These are phyloP conservation scores for Nannospalax galili DNA, from an alignment of 2,113 vertebrate species.

Conservation along the genomic window DNA sequence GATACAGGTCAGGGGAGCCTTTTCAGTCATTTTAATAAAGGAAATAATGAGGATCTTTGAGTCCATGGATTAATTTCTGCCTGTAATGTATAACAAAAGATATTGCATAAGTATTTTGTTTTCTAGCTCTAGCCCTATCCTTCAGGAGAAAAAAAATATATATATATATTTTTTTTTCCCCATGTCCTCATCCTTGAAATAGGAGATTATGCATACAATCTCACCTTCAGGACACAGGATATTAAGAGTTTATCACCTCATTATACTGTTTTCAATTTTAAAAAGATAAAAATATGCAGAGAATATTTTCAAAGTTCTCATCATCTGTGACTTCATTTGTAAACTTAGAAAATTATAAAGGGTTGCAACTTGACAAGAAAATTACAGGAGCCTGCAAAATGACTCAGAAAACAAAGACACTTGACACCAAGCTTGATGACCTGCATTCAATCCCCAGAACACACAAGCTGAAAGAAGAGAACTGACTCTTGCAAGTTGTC, in stretches of 20 bases:
- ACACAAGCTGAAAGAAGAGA: background rate
- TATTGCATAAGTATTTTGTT: background rate
- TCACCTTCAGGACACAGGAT: background rate
- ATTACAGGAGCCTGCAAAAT: background rate
- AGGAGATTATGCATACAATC: background rate
- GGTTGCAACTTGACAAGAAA: background rate
- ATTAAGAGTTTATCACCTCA: background rate
- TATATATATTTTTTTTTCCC: too few species aligned
- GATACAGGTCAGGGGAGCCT: background rate
- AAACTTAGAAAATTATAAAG: background rate
- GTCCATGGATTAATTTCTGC: background rate
- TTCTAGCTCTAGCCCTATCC: background rate
- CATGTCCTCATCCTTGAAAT: background rate
- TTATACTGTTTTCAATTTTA: background rate
- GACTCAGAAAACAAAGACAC: background rate
- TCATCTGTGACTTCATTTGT: background rate
- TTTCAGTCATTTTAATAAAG: background rate
- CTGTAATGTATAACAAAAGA: background rate
- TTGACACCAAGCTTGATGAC: background rate
- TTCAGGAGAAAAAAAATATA: background rate
- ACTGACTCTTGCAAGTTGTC: background rate
- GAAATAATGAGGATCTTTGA: background rate
- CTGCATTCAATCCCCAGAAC: background rate
- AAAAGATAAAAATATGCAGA: background rate
- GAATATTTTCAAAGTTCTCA: background rate